These are phyloP conservation scores for Heterodera carotae DNA, from an alignment of 1,140 invertebrate species.

Conservation along the genomic window DNA sequence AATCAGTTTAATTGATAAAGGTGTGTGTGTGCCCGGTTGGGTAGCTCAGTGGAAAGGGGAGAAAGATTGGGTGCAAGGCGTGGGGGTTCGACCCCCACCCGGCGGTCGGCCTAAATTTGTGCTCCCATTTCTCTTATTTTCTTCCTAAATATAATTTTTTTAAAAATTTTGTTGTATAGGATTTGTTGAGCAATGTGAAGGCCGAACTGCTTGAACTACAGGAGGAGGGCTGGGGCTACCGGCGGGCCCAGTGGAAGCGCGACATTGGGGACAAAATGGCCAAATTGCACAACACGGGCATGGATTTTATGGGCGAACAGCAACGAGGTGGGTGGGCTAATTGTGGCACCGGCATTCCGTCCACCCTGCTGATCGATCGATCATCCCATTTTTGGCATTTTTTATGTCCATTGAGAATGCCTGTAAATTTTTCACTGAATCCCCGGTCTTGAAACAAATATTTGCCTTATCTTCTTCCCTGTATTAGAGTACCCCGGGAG, in stretches of 20 bases:
- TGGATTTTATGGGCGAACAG: constrained; percentile 30
- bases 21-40: too few relatives aligned
- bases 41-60: too few relatives aligned
- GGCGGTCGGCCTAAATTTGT: too few relatives aligned
- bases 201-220: constrained; percentile 75
- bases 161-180: constrained; percentile 66
- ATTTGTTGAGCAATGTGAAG: constrained; percentile 79
- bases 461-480: background rate
- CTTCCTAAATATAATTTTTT: too few relatives aligned
- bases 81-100: too few relatives aligned
- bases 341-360: too few relatives aligned
- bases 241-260: constrained; percentile 44
- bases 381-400: too few relatives aligned
- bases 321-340: constrained; percentile 25
- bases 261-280: constrained; percentile 67
- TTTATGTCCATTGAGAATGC: background rate
- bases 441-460: background rate
- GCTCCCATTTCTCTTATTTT: too few relatives aligned
- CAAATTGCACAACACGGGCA: constrained; percentile 72
- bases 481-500: too few relatives aligned
- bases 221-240: constrained; percentile 52
- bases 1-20: too few relatives aligned
- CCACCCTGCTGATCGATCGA: too few relatives aligned
- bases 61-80: too few relatives aligned
- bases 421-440: background rate